Conservation (phyloP, 2,888 invertebrate genomes). For the Netelia inedita region DNA sequence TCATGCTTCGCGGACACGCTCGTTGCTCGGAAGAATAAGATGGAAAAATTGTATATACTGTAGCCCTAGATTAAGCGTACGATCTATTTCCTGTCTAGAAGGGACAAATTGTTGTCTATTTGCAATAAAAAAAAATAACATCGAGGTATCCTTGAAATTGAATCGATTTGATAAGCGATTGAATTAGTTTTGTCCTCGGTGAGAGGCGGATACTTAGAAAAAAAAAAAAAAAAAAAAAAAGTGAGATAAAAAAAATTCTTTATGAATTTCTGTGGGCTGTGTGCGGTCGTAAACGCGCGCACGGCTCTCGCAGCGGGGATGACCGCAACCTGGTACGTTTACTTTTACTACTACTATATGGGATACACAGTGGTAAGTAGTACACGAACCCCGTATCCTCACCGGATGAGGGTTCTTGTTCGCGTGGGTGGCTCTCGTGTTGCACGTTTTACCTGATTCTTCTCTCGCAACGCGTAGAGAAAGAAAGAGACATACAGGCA, state of each 20-base stretch:
- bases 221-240: neutral
- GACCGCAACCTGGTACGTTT: conserved; percentile 47
- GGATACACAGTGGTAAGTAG: conserved; percentile 3
- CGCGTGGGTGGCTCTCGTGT: conserved; percentile 48
- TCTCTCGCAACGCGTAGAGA: neutral
- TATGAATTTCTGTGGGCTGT: conserved; percentile 25
- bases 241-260: neutral
- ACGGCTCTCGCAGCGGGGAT: conserved; percentile 35
- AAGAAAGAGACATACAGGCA: neutral
- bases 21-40: no score
- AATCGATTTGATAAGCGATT: neutral
- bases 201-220: neutral
- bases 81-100: no score
- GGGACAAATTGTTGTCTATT: no score
- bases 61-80: no score
- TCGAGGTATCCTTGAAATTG: neutral
- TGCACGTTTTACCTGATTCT: conserved; percentile 41
- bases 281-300: conserved; percentile 42
- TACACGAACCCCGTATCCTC: conserved; percentile 30
- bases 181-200: neutral
- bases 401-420: conserved; percentile 12
- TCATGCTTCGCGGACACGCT: neutral
- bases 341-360: conserved; percentile 8
- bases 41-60: no score
- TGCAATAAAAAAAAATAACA: neutral